Conservation (phyloP, 2,113 vertebrate genomes). For the Macrotis lagotis region DNA sequence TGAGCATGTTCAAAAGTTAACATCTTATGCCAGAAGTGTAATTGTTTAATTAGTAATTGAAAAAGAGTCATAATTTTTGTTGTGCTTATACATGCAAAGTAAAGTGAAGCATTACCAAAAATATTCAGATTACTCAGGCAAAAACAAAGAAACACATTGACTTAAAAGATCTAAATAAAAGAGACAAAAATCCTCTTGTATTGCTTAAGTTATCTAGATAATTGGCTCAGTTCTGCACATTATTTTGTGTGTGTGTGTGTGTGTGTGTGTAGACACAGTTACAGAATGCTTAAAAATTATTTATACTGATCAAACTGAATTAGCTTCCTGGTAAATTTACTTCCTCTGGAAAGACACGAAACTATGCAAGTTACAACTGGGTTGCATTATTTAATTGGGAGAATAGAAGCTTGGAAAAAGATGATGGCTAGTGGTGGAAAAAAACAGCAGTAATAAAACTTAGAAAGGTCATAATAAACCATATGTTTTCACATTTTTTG, state of each 20-base stretch:
- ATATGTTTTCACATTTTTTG: conserved; percentile 1
- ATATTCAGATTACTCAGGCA: background rate
- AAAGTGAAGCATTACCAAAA: background rate
- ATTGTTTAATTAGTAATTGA: background rate
- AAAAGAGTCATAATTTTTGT: background rate
- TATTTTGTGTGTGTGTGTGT: background rate
- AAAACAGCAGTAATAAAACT: background rate
- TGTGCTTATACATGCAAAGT: background rate
- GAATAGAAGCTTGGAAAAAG: background rate
- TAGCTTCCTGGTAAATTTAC: background rate
- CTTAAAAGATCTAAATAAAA: background rate
- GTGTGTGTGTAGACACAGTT: background rate
- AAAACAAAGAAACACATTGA: background rate
- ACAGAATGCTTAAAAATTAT: background rate
- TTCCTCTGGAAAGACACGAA: background rate
- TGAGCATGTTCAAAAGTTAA: background rate
- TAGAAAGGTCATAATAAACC: background rate
- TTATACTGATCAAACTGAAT: background rate
- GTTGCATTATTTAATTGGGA: background rate
- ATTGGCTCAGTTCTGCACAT: background rate
- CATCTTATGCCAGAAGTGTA: background rate
- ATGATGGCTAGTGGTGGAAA: background rate
- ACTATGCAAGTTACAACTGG: conserved; percentile 1
- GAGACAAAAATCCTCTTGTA: background rate
- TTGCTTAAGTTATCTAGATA: background rate